These are phyloP conservation scores for Gasterosteus aculeatus DNA, from an alignment of 2,113 vertebrate genomes.

Conservation along the genomic window DNA sequence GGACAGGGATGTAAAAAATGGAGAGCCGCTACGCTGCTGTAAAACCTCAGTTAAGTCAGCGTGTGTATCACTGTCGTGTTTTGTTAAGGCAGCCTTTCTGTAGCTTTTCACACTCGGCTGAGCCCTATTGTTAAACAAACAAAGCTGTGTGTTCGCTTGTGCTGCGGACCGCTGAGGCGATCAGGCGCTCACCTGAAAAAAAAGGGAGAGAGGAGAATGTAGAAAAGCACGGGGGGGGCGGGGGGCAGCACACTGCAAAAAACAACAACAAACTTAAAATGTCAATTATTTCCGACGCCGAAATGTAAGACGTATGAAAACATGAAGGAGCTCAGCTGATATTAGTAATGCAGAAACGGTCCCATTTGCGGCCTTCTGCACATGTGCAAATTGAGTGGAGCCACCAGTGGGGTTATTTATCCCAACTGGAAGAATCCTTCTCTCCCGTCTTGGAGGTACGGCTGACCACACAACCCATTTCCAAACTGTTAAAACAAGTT, in stretches of 20 bases:
- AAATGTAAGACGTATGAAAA: constrained; percentile 2
- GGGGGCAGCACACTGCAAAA: background rate
- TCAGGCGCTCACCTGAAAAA: constrained; percentile 61
- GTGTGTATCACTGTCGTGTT: constrained; percentile 63
- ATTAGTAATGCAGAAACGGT: constrained; percentile 7
- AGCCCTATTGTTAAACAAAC: constrained; percentile 72
- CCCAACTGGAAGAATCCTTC: background rate
- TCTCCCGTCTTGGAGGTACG: background rate
- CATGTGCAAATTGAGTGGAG: background rate
- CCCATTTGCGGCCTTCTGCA: background rate
- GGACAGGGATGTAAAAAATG: constrained; percentile 15
- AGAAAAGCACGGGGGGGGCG: constrained; percentile 3
- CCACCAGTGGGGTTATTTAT: constrained; percentile 11
- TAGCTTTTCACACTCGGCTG: constrained; percentile 65
- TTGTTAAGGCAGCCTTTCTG: constrained; percentile 56
- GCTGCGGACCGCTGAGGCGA: constrained; percentile 49
- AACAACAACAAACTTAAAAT: constrained; percentile 7
- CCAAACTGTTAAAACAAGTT: background rate
- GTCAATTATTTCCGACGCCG: constrained; percentile 1
- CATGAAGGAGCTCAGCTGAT: constrained; percentile 11
- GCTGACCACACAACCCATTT: background rate
- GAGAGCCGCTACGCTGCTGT: constrained; percentile 8
- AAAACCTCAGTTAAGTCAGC: constrained; percentile 48
- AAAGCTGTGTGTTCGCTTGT: constrained; percentile 54
- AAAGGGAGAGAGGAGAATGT: background rate